These are phyloP conservation scores for Herpetotheres cachinnans DNA, from an alignment of 2,113 vertebrate genomes.

Conservation along the genomic window DNA sequence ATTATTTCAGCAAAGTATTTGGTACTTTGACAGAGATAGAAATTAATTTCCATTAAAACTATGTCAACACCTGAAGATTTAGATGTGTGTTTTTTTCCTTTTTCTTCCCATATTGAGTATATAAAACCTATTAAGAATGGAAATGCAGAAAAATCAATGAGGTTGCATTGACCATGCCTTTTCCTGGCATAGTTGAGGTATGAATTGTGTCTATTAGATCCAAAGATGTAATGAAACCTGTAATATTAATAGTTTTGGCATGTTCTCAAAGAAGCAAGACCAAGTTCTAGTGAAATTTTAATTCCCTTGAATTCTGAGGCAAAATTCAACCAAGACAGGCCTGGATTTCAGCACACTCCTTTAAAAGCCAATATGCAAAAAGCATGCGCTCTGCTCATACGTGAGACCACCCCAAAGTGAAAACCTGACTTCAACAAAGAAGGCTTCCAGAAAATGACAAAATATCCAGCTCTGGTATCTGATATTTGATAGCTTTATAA, in stretches of 20 bases:
- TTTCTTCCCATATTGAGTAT: background rate
- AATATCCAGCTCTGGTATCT: background rate
- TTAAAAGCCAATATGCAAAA: background rate
- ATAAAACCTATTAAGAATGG: background rate
- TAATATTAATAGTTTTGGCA: background rate
- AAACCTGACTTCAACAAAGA: background rate
- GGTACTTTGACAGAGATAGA: background rate
- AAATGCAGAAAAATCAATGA: background rate
- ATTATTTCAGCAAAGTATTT: background rate
- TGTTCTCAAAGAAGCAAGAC: background rate
- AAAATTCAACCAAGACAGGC: background rate
- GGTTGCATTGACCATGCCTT: background rate
- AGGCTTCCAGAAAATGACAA: background rate
- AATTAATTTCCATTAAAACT: background rate
- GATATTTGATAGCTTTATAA: background rate
- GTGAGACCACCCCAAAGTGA: background rate
- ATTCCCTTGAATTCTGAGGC: background rate
- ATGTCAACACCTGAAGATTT: background rate
- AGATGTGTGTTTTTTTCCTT: background rate
- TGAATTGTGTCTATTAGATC: background rate
- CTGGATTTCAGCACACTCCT: background rate
- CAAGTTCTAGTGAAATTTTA: background rate
- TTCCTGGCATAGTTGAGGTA: background rate
- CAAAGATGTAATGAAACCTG: background rate
- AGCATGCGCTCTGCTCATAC: accelerated